These are phyloP conservation scores for Aurelia coerulea DNA, from an alignment of 30 jellyfish, hydroid and myxozoan species.

Conservation along the genomic window DNA sequence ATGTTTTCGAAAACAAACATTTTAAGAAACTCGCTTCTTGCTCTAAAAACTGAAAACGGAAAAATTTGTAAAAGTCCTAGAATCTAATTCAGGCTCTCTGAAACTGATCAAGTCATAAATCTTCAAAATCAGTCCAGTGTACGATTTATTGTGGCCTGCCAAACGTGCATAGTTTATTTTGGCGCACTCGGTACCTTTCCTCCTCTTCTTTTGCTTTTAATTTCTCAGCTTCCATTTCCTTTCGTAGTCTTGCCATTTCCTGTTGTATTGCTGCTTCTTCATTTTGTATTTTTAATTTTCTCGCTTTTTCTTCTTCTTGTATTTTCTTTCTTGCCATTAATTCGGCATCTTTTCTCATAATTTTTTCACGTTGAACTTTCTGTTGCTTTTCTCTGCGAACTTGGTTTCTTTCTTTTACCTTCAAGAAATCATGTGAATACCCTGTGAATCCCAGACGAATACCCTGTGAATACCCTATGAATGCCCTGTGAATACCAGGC, in stretches of 20 bases:
- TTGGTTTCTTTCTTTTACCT: slow-evolving; percentile 77
- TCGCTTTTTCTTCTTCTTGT: slow-evolving; percentile 82
- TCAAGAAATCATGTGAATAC: no score
- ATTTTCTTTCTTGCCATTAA: slow-evolving; percentile 72
- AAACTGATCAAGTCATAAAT: not conserved
- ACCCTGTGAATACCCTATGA: no score
- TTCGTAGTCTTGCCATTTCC: slow-evolving; percentile 84
- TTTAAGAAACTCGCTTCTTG: no score
- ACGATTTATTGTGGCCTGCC: no score
- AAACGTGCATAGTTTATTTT: no score
- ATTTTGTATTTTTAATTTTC: slow-evolving; percentile 31
- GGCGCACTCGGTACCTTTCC: slow-evolving; percentile 36
- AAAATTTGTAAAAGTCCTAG: no score
- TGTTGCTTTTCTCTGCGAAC: slow-evolving; percentile 57
- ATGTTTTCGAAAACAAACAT: no score
- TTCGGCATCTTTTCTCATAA: slow-evolving; percentile 68
- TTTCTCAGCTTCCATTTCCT: slow-evolving; percentile 88
- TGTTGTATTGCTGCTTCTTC: slow-evolving; percentile 83
- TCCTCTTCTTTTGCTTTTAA: slow-evolving; percentile 50
- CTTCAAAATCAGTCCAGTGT: not conserved
- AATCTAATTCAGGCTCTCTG: not conserved
- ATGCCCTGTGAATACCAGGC: no score
- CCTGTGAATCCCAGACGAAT: no score
- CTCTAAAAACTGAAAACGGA: no score
- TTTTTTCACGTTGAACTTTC: slow-evolving; percentile 32